phyloP scores from a whole-genome alignment of 2,113 vertebrate genomes.

The Engraulis encrasicolus region DNA sequence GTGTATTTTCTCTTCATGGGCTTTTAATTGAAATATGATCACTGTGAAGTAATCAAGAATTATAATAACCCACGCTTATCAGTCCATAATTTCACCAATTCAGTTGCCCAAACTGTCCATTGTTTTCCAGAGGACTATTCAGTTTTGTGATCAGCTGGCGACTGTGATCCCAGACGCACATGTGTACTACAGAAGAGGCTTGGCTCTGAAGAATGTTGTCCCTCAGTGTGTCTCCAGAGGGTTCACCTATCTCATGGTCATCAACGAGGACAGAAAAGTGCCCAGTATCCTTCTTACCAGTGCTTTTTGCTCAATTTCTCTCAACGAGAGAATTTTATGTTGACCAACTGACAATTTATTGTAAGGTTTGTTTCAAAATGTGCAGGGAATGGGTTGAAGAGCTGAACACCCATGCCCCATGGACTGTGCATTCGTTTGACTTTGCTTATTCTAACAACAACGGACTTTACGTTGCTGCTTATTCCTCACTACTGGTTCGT shows the following conservation, averaged over 20 bases:
- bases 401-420: too few relatives aligned
- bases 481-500: too few relatives aligned
- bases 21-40: neutral
- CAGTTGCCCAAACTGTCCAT: too few relatives aligned
- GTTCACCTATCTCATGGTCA: conserved; percentile 92
- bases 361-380: neutral
- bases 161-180: conserved; percentile 89
- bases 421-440: too few relatives aligned
- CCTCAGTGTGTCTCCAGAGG: conserved; percentile 90
- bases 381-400: neutral
- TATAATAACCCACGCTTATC: too few relatives aligned
- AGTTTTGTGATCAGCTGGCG: conserved; percentile 90
- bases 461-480: too few relatives aligned
- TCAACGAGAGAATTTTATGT: neutral
- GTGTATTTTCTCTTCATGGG: neutral
- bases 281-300: conserved; percentile 89
- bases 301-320: neutral
- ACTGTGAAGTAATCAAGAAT: too few relatives aligned
- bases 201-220: conserved; percentile 94
- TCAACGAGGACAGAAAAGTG: conserved; percentile 93
- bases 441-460: too few relatives aligned
- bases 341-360: neutral
- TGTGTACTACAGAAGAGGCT: conserved; percentile 94
- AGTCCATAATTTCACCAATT: neutral
- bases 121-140: conserved; percentile 86